phyloP scores from a whole-genome alignment of 2,113 vertebrate genomes.

The Empidonax alnorum region DNA sequence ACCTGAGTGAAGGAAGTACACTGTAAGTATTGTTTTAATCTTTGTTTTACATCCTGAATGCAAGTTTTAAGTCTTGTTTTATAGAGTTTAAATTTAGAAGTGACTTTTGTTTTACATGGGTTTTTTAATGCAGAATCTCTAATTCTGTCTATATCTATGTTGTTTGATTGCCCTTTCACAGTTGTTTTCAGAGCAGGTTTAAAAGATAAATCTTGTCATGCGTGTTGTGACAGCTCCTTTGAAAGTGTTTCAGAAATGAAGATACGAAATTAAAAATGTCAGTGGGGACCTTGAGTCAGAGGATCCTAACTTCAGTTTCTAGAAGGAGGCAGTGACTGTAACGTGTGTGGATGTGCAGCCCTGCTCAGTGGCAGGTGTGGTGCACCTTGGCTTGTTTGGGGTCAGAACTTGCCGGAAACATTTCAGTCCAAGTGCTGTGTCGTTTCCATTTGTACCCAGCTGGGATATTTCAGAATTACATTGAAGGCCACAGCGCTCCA shows the following conservation, averaged over 20 bases:
- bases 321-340: background rate
- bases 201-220: background rate
- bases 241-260: background rate
- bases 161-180: background rate
- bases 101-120: background rate
- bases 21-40: background rate
- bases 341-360: background rate
- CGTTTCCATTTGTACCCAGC: background rate
- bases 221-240: background rate
- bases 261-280: background rate
- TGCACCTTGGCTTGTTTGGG: background rate
- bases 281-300: background rate
- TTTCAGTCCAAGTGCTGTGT: background rate
- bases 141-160: background rate
- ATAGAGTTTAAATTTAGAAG: background rate
- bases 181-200: background rate
- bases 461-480: background rate
- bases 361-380: background rate
- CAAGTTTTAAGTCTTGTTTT: background rate
- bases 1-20: background rate
- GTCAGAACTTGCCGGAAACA: background rate
- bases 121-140: background rate
- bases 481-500: background rate
- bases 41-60: background rate
- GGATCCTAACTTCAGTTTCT: background rate